Base-by-base conservation (phyloP, 2,888 invertebrate species). In the Pollenia griseotomentosa region DNA sequence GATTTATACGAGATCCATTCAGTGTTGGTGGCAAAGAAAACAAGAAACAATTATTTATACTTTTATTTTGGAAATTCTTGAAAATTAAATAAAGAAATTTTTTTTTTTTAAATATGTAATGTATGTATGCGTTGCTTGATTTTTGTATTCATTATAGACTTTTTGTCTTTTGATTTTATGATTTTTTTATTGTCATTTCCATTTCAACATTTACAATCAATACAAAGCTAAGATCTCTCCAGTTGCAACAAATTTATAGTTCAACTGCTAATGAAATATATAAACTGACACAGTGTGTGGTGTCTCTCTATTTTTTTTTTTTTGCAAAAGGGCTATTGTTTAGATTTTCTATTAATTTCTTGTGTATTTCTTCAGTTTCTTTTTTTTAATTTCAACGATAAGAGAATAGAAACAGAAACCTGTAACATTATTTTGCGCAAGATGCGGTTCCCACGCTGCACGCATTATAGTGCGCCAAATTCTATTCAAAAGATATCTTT, bases 361-460 rank as follows among this genome's bases (percentile, higher is more conserved):
- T 71, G 53, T 63, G 16, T 33, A 14, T 65, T 81, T 73, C 5
- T 19, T 33, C 33, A 46, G 46, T 23, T 59, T 73, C 61, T 48
- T 40, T 33, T 19, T 46, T 59, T 40, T 44, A 77, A 61, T 51
- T 53, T 48, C 51, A 71, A 77, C 59, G 33, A 73, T 40, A 66
- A 51, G 46, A 79, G 53, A 42, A 19, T n/a, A 73, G 44, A 74
- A 80, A 83, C 14, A 73, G 44, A 74, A 80, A 83, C 83, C 86
- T 83, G 83, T 61, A 83, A 48, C 66, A 80, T 16, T 77, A 68
- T 81, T 87, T 87, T 87, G 80, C 83, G 80, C 86, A 87, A 83
- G 86, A 83, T 83, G 80, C 77, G 33, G 80, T 87, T 87, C 86
- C 83, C 86, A 87, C 86, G 86, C 75, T 83, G 68, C 12, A 83